Evolutionary conservation across 2,888 invertebrate species (phyloP), one percentile per base, ranked within the genome.

Genomic region (Pristionchus japonicus): DNA sequence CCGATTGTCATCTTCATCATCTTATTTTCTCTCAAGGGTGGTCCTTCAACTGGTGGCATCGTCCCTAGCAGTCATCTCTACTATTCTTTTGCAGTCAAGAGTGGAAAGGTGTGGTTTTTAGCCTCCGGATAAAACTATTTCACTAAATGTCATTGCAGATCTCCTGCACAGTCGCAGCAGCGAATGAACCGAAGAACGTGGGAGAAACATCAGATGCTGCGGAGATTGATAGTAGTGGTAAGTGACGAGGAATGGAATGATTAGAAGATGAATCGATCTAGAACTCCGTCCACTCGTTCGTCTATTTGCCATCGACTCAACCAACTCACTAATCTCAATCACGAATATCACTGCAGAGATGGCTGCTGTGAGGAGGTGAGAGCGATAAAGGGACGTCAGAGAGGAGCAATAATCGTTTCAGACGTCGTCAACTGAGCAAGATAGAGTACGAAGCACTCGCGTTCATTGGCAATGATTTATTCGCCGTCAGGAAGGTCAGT

Each of bases 91-190:
- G 90, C 92, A 13, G 93, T 93, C 9, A 93, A 93, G 74, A 93
- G 93, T n/a, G 94, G 94, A 77, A 93, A 93, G 89, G 93, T 94
- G 20, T n/a, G n/a, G n/a, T n/a, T n/a, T n/a, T n/a, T n/a, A n/a
- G n/a, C n/a, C n/a, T n/a, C n/a, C n/a, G 37, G 57, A 3, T 52
- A 7, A 17, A 20, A 4, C 4, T 52, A 17, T 17, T 52, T 52
- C 9, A 15, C 1, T 34, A 6, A 43, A 15, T 13, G 1, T 27
- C 40, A 15, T 17, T 80, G 40, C 47, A 86, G 88, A 87, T 89
- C 3, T 89, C 89, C 7, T 94, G 94, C 86, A 91, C 91, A 6
- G 93, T 94, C 0, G 94, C 93, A 17, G 94, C 94, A 1, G 89
- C 92, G n/a, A 94, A 94, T 89, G 93, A 94, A 88, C 93, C 93